Conservation (phyloP, 2,797 vertebrate species). For the Champsocephalus esox region DNA sequence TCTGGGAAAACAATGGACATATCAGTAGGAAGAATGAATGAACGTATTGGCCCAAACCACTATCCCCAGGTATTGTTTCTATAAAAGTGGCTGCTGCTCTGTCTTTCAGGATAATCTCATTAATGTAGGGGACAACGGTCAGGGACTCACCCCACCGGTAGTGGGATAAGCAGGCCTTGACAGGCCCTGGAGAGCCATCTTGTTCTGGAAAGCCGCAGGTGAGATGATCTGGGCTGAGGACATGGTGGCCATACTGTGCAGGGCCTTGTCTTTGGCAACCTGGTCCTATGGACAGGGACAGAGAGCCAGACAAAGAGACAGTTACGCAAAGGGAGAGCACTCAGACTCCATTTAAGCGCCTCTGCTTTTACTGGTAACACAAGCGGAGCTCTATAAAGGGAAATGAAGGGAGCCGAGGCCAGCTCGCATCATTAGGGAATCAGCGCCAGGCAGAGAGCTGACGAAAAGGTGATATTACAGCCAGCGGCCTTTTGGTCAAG, state of each 20-base stretch:
- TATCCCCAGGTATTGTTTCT: background rate
- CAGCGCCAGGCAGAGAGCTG: slow-evolving; percentile 64
- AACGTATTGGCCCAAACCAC: background rate
- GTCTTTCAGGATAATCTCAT: slow-evolving; percentile 1
- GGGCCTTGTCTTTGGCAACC: slow-evolving; percentile 96
- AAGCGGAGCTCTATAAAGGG: slow-evolving; percentile 69
- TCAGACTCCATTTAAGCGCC: slow-evolving; percentile 59
- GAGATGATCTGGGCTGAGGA: slow-evolving; percentile 97
- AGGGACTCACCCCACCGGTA: slow-evolving; percentile 90
- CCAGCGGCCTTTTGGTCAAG: slow-evolving; percentile 79
- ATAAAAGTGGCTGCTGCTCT: background rate
- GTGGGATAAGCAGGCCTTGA: slow-evolving; percentile 89
- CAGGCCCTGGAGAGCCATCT: slow-evolving; percentile 92
- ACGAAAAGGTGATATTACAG: slow-evolving; percentile 75
- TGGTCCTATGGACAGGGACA: slow-evolving; percentile 87
- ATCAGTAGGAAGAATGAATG: background rate
- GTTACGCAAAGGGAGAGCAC: slow-evolving; percentile 38
- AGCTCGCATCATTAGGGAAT: slow-evolving; percentile 70
- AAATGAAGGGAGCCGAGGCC: slow-evolving; percentile 59
- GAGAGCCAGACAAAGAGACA: slow-evolving; percentile 48
- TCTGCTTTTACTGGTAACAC: slow-evolving; percentile 48
- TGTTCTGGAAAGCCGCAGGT: slow-evolving; percentile 93
- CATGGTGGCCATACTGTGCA: slow-evolving; percentile 97
- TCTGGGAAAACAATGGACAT: background rate
- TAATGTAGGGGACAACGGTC: slow-evolving; percentile 4